Evolutionary conservation across 37 sponge, comb jelly and placozoan species (phyloP).

Genomic region (Spongilla lacustris): DNA sequence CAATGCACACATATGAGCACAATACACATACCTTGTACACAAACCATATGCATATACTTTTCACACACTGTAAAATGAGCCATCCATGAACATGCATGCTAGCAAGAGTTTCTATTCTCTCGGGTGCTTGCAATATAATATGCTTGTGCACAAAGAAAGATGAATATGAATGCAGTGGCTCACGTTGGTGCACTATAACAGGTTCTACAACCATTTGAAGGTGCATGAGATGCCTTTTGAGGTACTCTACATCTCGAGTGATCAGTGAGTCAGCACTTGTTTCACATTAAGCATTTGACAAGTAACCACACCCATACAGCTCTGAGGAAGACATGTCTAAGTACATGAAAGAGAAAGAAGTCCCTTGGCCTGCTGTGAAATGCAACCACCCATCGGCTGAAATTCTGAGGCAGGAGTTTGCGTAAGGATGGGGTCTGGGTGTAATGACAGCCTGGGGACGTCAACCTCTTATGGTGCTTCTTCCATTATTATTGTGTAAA

Average conservation of each 20-base stretch:
- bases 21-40: too few relatives aligned
- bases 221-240: constrained; percentile 60
- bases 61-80: too few relatives aligned
- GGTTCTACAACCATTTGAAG: constrained; percentile 77
- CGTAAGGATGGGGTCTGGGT: constrained; percentile 14
- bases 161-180: too few relatives aligned
- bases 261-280: constrained; percentile 57
- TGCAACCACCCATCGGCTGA: constrained; percentile 44
- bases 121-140: too few relatives aligned
- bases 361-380: constrained; percentile 60
- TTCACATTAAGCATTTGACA: background rate
- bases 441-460: background rate
- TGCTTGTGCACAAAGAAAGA: too few relatives aligned
- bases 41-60: too few relatives aligned
- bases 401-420: constrained; percentile 50
- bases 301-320: background rate
- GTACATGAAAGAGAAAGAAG: constrained; percentile 70
- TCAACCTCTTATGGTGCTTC: too few relatives aligned
- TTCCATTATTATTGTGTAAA: background rate
- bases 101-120: too few relatives aligned
- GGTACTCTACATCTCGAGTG: constrained; percentile 78
- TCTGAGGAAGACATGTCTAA: constrained; percentile 67
- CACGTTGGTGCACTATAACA: background rate
- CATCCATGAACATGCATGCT: too few relatives aligned
- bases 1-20: too few relatives aligned